These are phyloP conservation scores for Meriones unguiculatus DNA, from an alignment of 2,113 vertebrate genomes.

Conservation along the genomic window DNA sequence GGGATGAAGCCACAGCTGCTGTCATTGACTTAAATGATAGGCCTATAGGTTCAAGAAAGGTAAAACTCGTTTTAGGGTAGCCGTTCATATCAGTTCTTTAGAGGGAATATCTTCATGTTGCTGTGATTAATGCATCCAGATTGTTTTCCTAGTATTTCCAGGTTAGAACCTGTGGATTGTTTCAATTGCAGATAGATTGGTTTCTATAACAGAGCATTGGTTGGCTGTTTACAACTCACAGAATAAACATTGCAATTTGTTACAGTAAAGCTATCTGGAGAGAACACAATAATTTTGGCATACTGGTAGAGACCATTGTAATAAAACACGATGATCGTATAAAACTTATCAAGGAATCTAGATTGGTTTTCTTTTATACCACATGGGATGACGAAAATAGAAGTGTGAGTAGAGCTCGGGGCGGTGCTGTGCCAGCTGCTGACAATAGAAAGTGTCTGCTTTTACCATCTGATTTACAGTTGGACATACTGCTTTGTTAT, in stretches of 20 bases:
- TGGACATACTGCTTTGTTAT: slow-evolving; percentile 88
- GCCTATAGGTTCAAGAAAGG: slow-evolving; percentile 98
- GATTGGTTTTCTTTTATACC: slow-evolving; percentile 85
- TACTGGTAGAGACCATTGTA: slow-evolving; percentile 74
- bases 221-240: slow-evolving; percentile 81
- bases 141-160: slow-evolving; percentile 90
- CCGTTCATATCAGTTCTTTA: slow-evolving; percentile 83
- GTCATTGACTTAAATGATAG: slow-evolving; percentile 98
- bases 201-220: slow-evolving; percentile 86
- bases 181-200: slow-evolving; percentile 85
- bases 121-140: slow-evolving; percentile 89
- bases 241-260: slow-evolving; percentile 80
- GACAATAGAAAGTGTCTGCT: slow-evolving; percentile 87
- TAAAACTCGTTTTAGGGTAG: slow-evolving; percentile 97
- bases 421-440: slow-evolving; percentile 87
- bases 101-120: slow-evolving; percentile 88
- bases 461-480: slow-evolving; percentile 87
- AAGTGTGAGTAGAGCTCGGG: slow-evolving; percentile 83
- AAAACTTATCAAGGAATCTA: slow-evolving; percentile 86
- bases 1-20: slow-evolving; percentile 96
- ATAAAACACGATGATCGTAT: slow-evolving; percentile 80
- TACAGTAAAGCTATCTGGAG: slow-evolving; percentile 76
- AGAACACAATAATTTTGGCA: slow-evolving; percentile 80
- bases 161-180: slow-evolving; percentile 88
- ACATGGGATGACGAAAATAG: slow-evolving; percentile 85